Base-by-base conservation (phyloP, 1,140 invertebrate species). In the Aphelinus certus region DNA sequence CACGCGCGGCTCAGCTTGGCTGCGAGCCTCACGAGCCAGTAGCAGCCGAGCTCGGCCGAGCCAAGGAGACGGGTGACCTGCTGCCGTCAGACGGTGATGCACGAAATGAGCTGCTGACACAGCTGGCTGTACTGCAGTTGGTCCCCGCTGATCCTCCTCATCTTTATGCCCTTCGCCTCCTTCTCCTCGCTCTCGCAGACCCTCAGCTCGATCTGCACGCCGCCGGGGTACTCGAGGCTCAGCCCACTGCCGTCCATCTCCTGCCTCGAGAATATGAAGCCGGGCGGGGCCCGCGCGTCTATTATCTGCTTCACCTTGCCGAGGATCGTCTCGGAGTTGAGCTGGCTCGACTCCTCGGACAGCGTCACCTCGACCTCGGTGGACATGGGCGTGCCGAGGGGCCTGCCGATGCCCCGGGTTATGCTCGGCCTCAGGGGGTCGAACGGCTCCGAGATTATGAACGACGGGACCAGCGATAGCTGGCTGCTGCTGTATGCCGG, bases 121-220 rank as follows among this genome's bases (percentile, higher is more conserved):
- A 97, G 90, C 84, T 95, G 94, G 76, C 94, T 95, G 83, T 97
- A 97, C 83, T 96, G 94, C 75, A 94, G 89, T 85, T 95, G 94
- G 87, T 98, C 96, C 2, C 96, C 96, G 0, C 95, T 97, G 76
- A 98, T 96, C 83, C 95, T 90, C 72, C 96, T 88, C 91, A 98
- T 93, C 82, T 97, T 97, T 73, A 98, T 90, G 5, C 95, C 95
- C 79, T 95, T 96, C 61, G 92, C 91, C 81, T 94, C 92, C 76
- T 91, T 91, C 64, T 89, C 90, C 75, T 93, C 93, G 47, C 92
- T 92, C 79, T 95, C 92, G 82, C 92, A 95, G 1, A 97, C 92
- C 80, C 95, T 92, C 76, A 97, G 83, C 83, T 97, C 95, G 63
- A 97, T 96, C 85, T 96, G 94, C 78, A 96, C 92, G 3, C 95